Evolutionary conservation across 2,113 vertebrate species (phyloP), one percentile per base, ranked within the genome.

Genomic region (Nestor notabilis): DNA sequence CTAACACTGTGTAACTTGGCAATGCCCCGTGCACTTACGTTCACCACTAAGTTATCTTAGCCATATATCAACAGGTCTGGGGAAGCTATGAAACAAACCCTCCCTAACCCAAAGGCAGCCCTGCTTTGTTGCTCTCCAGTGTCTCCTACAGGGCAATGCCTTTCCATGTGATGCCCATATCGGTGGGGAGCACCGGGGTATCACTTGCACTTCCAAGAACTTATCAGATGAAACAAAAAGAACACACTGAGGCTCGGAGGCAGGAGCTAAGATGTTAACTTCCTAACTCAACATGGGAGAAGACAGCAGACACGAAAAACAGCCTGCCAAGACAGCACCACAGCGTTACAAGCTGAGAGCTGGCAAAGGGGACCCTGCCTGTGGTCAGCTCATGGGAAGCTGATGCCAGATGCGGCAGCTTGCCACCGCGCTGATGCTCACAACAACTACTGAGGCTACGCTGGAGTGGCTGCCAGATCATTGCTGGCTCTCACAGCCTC

Each of bases 1-100:
- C 92, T 90, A 52, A 29, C 75, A 20, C 80, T 76, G 83, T 81
- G 86, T 33, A 44, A 69, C 93, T 75, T 93, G 96, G 95, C 83
- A 83, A 31, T 60, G 77, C 29, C 55, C 47, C 64, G 11, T 0
- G 2, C 58, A 10, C 82, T 94, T 71, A 81, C 1, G 6, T 28
- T 71, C 86, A 47, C 64, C 60, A 47, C 46, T 25, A 35, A 89
- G 85, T 79, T 79, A 33, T 87, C 91, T 91, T 3, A 84, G 83
- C 65, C 35, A 27, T 60, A 24, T 24, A 75, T 52, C 69, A 47
- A 64, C 69, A 87, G 21, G 5, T 4, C 11, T 31, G 28, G 64
- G 58, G 41, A 66, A 23, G 23, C 75, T 80, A 44, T 46, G 85
- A 94, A 81, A 35, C 0, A 2, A 81, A 93, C 58, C 60, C 43